Evolutionary conservation across 2,797 vertebrate genomes (phyloP), one percentile per base, ranked within the genome.

Genomic region (Neosilurus hyrtlii): DNA sequence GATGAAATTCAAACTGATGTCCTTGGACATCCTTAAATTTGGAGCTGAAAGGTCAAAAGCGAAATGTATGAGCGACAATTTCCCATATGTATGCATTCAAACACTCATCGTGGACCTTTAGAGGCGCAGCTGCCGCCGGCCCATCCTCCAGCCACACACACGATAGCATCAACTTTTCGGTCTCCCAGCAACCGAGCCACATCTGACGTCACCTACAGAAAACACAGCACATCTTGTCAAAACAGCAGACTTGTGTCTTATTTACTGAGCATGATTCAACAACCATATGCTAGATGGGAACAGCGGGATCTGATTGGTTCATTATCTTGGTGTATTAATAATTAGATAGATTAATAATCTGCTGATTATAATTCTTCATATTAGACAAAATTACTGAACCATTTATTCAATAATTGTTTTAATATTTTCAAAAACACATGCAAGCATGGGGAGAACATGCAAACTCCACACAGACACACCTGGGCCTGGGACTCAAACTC

Each of bases 121-220:
- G 97, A 96, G 88, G 94, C 95, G 85, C 96, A 96, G 4, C 92
- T 98, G 90, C 98, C 98, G 85, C 98, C 98, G 0, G 97, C 98
- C 98, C 98, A 99, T 90, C 98, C 98, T 86, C 98, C 98, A 0
- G 98, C 98, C 54, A 99, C 96, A 52, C 98, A 99, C 51, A 99
- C 86, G 88, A 99, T 97, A 0, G 96, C 97, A 0, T 99, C 97
- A 86, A 99, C 96, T 86, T 99, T 99, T 82, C 96, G 90, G 30
- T 96, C 95, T 26, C 96, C 96, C 68, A 99, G 92, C 87, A 99
- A 91, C 87, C 91, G 93, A 14, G 93, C 94, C 63, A 99, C 93
- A 35, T 96, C 97, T 57, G 94, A 16, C 0, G 96, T 96, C 91
- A 99, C 98, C 98, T 99, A 91, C 74, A 90, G 84, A 16, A 7